Evolutionary conservation across 35 echinoderm and acorn worm genomes (phyloP).

Genomic region (Ptychodera flava): DNA sequence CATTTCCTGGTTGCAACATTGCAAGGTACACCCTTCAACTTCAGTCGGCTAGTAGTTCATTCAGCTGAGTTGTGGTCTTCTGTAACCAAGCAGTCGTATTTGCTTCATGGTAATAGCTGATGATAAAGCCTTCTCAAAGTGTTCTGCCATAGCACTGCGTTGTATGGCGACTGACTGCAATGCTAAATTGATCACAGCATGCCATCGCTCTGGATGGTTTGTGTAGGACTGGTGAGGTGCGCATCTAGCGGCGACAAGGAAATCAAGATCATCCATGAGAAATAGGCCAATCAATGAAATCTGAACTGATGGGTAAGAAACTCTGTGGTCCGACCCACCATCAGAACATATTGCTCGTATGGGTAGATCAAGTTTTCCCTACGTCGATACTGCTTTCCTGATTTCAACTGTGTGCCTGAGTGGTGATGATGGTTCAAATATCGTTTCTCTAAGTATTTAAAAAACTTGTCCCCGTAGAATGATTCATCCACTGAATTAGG

Average conservation of each 20-base stretch:
- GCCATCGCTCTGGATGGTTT: slow-evolving; percentile 22
- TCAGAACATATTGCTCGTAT: neutral
- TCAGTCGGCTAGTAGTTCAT: neutral
- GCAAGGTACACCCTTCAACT: neutral
- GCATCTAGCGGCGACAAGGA: slow-evolving; percentile 17
- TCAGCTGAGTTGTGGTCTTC: neutral
- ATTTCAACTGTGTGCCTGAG: slow-evolving; percentile 11
- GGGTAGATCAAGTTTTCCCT: neutral
- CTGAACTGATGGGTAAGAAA: neutral
- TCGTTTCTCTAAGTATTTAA: neutral
- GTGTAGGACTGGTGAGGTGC: slow-evolving; percentile 13
- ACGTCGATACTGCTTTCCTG: neutral
- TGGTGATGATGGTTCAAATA: slow-evolving; percentile 23
- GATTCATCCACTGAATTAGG: neutral
- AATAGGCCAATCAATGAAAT: slow-evolving; percentile 7
- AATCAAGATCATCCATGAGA: slow-evolving; percentile 7
- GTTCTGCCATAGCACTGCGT: neutral
- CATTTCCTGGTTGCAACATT: neutral
- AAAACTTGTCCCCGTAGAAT: slow-evolving; percentile 14
- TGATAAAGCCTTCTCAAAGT: neutral
- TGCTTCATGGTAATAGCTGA: neutral
- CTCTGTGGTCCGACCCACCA: slow-evolving; percentile 10
- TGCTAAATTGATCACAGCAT: neutral
- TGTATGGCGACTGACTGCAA: neutral
- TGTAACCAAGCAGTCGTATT: neutral